Evolutionary conservation across 2,113 vertebrate genomes (phyloP), one percentile per base, ranked within the genome.

Genomic region (Alectura lathami): DNA sequence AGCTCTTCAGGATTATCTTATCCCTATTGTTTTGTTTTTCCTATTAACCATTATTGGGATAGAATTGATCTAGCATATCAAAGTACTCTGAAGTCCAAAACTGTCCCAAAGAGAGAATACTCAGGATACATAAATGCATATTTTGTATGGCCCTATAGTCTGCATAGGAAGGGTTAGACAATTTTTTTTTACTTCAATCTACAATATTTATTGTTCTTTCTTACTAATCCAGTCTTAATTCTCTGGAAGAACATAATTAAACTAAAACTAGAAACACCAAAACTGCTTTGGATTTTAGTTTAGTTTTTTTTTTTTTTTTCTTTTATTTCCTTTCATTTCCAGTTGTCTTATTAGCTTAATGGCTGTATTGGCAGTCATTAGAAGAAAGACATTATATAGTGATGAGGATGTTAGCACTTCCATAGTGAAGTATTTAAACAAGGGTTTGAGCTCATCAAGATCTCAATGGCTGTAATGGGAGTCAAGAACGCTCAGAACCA

Each of bases 281-380:
- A 93, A 89, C 15, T 50, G 18, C 47, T 83, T 92, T 89, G 81
- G 72, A 79, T 91, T 91, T 93, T 80, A 88, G 79, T 81, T 90
- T n/a, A n/a, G n/a, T n/a, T n/a, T n/a, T 40, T 90, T 2, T 1
- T 80, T 63, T 95, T 70, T 50, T 73, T 94, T 84, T 23, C n/a
- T 88, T 90, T 83, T 84, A 78, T 92, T 68, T 89, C 47, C 45
- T 91, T 96, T 94, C 64, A 88, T 87, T 91, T 96, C 83, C 95
- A 69, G 47, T 27, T 95, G 53, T 94, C 83, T 96, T 59, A 81
- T 97, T 94, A 89, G 34, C 72, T 91, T 96, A 96, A 97, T 91
- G 86, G 67, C 68, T 92, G 36, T 89, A 94, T 89, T 93, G 92
- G 74, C 78, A 96, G 53, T 95, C 89, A 83, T 89, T 95, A 92